A percentile compares a stretch with the other conserved stretches of the same genome.
Conservation (phyloP, 2,113 vertebrate species). For the Cephalopterus ornatus region DNA sequence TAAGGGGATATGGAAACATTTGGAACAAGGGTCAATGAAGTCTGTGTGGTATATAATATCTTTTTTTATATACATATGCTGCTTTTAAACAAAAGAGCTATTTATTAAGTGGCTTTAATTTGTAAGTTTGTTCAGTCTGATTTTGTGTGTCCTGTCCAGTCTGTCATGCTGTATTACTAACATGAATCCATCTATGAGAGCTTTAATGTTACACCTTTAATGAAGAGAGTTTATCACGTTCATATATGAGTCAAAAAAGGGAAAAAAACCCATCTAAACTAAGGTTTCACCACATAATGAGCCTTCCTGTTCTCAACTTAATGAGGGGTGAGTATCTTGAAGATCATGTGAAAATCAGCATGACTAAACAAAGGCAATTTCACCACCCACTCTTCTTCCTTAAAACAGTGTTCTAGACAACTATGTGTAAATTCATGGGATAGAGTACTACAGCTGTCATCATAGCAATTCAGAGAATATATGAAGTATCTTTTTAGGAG, state of each 20-base stretch:
- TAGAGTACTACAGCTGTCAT: neutral
- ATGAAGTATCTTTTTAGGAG: neutral
- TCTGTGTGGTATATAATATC: neutral
- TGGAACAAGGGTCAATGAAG: neutral
- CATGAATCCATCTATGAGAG: neutral
- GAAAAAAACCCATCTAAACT: neutral
- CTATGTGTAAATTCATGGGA: neutral
- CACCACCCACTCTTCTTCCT: slow-evolving; percentile 12
- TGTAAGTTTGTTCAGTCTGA: neutral
- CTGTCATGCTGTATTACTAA: neutral
- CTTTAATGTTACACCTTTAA: neutral
- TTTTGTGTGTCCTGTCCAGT: neutral
- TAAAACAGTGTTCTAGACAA: neutral
- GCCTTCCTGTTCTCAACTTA: neutral
- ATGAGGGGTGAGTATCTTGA: neutral
- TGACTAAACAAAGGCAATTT: slow-evolving; percentile 27
- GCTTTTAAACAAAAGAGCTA: neutral
- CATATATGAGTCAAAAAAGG: neutral
- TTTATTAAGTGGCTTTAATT: neutral
- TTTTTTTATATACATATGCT: neutral
- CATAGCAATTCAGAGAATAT: neutral
- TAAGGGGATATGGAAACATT: neutral
- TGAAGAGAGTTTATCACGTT: neutral
- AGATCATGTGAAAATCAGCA: neutral
- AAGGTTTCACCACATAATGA: neutral